These are phyloP conservation scores for Microcebus jonahi DNA, from an alignment of 2,113 vertebrate species.

Conservation along the genomic window DNA sequence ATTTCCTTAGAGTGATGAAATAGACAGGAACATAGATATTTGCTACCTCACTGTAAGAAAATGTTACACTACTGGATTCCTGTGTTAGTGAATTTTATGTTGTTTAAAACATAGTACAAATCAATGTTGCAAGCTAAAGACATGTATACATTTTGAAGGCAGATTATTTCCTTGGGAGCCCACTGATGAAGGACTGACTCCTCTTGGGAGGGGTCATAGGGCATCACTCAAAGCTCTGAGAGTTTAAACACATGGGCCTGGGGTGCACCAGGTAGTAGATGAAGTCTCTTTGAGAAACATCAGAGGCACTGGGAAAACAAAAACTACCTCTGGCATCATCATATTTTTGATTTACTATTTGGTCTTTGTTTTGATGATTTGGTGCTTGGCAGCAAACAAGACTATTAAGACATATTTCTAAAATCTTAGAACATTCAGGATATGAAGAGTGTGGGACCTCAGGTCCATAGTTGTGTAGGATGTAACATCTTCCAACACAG, in stretches of 20 bases:
- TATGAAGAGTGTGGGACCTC: not conserved
- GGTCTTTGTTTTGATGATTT: not conserved
- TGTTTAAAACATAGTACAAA: not conserved
- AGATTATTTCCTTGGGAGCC: not conserved
- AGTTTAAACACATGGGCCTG: not conserved
- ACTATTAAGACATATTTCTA: not conserved
- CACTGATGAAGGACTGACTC: not conserved
- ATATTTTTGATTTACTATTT: not conserved
- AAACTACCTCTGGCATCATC: not conserved
- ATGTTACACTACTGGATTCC: not conserved
- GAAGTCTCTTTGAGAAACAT: not conserved
- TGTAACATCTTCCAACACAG: not conserved
- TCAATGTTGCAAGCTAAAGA: not conserved
- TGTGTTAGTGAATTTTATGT: not conserved
- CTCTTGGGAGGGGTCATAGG: not conserved
- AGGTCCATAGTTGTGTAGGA: not conserved
- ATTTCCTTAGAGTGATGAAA: constrained; percentile 7
- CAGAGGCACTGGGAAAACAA: not conserved
- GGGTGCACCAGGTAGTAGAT: not conserved
- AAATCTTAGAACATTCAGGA: not conserved
- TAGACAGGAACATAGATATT: not conserved
- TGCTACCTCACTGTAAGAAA: not conserved
- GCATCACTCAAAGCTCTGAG: not conserved
- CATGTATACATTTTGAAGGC: not conserved
- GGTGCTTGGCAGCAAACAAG: not conserved